Evolutionary conservation across 2,888 invertebrate species (phyloP), one percentile per base, ranked within the genome.

Genomic region (Cheilosia variabilis): DNA sequence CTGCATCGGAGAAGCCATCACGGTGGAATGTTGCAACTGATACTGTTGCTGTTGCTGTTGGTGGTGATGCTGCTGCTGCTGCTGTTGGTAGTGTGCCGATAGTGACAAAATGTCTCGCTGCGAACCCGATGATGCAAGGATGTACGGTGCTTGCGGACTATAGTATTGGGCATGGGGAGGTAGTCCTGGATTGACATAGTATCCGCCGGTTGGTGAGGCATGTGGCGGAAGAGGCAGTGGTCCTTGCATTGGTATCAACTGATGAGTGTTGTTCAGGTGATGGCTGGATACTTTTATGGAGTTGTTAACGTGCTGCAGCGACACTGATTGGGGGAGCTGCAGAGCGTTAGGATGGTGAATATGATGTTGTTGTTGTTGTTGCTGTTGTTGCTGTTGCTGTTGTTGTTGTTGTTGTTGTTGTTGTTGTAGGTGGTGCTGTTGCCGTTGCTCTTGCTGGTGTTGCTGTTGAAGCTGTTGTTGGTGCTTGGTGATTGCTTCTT

Each of bases 381-480:
- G 86, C 47, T 66, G 87, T 22, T 78, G 87, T 15, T 57, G 79
- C 3, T 58, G 83, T 13, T 77, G 86, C 0, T 71, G 83, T 1
- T 73, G 79, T 0, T 73, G 77, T 0, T 63, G 71, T 4, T 88
- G 88, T 13, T 88, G 88, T 15, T 88, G 87, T 0, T 88, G 84
- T 17, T 69, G 76, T n/a, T 68, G 13, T 66, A 9, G 82, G n/a
- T 79, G 77, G 4, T 69, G 87, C n/a, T 88, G 78, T 50, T 83
- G 62, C 1, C 87, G 87, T 37, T 83, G 80, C 10, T 69, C 63
- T 13, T 69, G 73, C 27, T 78, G 81, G n/a, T 81, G 75, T 17
- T 90, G 90, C 24, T 89, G 89, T 2, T 88, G 88, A 37, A 88
- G 87, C n/a, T 88, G 78, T 47, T 83, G 88, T 65, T 78, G 75